Evolutionary conservation across 2,113 vertebrate species (phyloP), one percentile per base, ranked within the genome.

Genomic region (Passer montanus): DNA sequence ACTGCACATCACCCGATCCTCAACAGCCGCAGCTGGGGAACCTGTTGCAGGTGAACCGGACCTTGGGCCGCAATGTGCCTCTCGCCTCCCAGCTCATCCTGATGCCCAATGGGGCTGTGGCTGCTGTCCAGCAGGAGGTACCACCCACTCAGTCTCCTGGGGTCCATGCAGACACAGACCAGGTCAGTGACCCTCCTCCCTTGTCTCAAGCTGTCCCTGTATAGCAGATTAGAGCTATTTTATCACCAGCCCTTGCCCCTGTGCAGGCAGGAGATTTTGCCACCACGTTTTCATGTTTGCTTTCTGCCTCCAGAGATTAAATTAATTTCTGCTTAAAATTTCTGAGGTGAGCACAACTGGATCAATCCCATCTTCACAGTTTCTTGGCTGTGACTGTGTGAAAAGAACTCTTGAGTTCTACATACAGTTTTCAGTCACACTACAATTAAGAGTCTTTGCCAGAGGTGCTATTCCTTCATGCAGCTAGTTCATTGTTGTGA

Each of bases 81-180:
- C 98, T 99, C 56, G 98, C 99, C 89, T 98, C 99, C 93, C 99
- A 99, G 68, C 99, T 99, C 97, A 99, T 99, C 98, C 99, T 99
- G 95, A 99, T 99, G 99, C 99, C 99, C 82, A 99, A 99, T 33
- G 99, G 99, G 95, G 98, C 99, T 18, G 98, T 99, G 96, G 99
- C 99, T 64, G 98, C 99, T 63, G 98, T 99, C 43, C 99, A 99
- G 95, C 98, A 99, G 91, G 99, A 99, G 94, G 98, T 98, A 23
- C 96, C 98, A 41, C 97, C 98, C 79, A 97, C 98, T 70, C 98
- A 94, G 96, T 98, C 96, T 94, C 98, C 95, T 23, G 98, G 94
- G 95, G 97, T 97, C 89, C 99, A 99, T 50, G 92, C 98, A 94
- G 99, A 99, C 95, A 98, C 97, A 86, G 99, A 99, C 96, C 99